Percentiles rank a stretch among this genome's conserved stretches.
Evolutionary conservation across 2,797 vertebrate species (phyloP).

Genomic region (Anas flavirostris): DNA sequence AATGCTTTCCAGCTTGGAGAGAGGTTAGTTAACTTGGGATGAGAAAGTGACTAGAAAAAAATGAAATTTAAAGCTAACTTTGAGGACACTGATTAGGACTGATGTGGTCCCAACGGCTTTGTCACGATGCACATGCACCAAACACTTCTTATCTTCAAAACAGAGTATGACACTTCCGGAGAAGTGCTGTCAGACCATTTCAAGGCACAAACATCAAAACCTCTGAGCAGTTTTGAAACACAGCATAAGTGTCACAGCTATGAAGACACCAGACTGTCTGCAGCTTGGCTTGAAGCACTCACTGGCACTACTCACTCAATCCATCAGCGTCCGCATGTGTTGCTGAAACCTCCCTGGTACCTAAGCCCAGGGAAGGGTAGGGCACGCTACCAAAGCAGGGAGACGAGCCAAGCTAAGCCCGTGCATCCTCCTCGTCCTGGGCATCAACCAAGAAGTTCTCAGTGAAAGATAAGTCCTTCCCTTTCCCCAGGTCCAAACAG

Average conservation of each 20-base stretch:
- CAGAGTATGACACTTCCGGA: background rate
- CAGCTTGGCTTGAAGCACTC: background rate
- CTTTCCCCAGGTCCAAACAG: background rate
- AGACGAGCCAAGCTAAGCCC: background rate
- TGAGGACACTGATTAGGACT: background rate
- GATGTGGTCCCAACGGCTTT: background rate
- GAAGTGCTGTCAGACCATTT: background rate
- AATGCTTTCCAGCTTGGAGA: background rate
- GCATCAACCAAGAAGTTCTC: background rate
- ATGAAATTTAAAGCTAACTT: background rate
- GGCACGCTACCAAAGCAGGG: background rate
- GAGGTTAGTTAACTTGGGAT: background rate
- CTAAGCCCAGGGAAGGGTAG: background rate
- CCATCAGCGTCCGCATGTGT: rapidly evolving
- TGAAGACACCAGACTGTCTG: background rate
- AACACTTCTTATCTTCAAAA: background rate
- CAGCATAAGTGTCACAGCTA: background rate
- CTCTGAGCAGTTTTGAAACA: background rate
- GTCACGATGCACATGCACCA: background rate
- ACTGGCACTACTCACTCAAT: background rate
- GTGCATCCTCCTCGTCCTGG: background rate
- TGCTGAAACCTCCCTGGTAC: background rate
- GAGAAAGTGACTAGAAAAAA: background rate
- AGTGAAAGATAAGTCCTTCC: background rate
- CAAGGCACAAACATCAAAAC: background rate